A percentile compares a stretch with the other conserved stretches of the same genome.
Conservation (phyloP, 2,797 vertebrate species). For the Eulemur mongoz region DNA sequence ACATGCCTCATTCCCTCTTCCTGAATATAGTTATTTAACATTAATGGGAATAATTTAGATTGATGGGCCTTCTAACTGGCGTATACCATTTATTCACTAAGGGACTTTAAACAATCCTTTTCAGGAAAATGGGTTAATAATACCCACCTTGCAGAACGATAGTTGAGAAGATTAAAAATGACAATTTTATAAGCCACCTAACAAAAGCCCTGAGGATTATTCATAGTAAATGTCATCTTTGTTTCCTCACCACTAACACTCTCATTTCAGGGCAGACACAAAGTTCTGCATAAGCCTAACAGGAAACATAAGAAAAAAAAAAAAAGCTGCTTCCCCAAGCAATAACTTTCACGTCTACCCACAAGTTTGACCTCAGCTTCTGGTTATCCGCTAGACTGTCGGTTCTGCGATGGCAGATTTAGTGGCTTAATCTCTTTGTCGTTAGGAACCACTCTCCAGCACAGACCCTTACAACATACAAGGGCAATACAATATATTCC, state of each 20-base stretch:
- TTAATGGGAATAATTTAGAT: conserved; percentile 16
- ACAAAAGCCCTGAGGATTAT: background rate
- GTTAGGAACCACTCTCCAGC: background rate
- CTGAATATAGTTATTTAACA: background rate
- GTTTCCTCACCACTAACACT: background rate
- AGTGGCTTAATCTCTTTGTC: background rate
- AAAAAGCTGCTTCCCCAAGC: background rate
- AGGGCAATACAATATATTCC: background rate
- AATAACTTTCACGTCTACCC: background rate
- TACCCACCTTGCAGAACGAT: background rate
- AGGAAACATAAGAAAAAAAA: background rate
- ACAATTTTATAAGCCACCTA: background rate
- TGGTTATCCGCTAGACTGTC: accelerated
- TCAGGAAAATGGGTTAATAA: background rate
- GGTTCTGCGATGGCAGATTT: background rate
- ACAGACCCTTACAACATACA: background rate
- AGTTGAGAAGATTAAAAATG: background rate
- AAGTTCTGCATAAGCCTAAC: background rate
- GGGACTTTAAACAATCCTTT: background rate
- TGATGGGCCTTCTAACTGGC: background rate
- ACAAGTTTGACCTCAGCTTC: background rate
- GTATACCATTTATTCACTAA: background rate
- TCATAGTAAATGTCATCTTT: background rate
- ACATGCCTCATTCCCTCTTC: background rate
- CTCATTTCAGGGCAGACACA: background rate